A percentile compares a stretch with the other conserved stretches of the same genome.
phyloP scores from a whole-genome alignment of 2,113 vertebrate species.

The Anser brachyrhynchus region DNA sequence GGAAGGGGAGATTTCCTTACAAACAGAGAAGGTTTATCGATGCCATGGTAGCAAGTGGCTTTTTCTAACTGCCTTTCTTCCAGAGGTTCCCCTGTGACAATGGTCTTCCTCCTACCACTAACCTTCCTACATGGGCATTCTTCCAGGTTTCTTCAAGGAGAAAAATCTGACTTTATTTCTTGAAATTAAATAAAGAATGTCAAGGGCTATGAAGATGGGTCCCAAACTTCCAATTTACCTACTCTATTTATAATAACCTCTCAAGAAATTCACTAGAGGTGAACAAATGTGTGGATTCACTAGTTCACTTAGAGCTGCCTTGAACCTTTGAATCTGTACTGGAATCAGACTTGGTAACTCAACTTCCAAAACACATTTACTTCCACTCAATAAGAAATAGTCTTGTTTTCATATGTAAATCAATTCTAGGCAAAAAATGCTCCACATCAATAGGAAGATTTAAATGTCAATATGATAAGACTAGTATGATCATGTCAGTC shows the following conservation, averaged over 20 bases:
- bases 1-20: background rate
- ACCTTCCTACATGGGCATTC: background rate
- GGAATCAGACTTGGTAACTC: background rate
- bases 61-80: slow-evolving; percentile 3
- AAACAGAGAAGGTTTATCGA: background rate
- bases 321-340: background rate
- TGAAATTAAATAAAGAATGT: background rate
- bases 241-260: background rate
- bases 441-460: background rate
- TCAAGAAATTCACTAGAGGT: background rate
- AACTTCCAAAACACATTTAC: background rate
- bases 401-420: background rate
- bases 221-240: background rate
- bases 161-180: background rate
- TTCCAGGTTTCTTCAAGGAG: background rate
- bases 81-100: background rate
- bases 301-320: background rate
- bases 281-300: background rate
- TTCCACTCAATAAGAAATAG: background rate
- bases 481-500: background rate
- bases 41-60: background rate
- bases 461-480: background rate
- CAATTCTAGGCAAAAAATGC: background rate
- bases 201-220: background rate
- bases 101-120: background rate